Base-by-base conservation (phyloP, 2,113 vertebrate species). In the Cololabis saira region DNA sequence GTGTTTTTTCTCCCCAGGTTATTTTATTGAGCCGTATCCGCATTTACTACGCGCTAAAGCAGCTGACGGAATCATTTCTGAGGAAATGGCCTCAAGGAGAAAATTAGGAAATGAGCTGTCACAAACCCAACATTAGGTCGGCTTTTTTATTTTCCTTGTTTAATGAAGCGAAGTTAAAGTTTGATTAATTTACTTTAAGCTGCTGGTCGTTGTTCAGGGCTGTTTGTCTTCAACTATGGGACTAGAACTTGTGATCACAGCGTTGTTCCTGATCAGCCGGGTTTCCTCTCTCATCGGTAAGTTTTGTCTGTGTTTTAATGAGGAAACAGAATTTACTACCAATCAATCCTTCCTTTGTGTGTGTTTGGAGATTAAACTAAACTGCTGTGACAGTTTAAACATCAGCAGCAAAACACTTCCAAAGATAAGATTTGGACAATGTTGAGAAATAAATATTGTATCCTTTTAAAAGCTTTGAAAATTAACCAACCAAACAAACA, bases 1-100 rank as follows among this genome's bases (percentile, higher is more conserved):
- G 78, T 72, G 63, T 45, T 42, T 30, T 5, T 44, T 14, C 11
- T 44, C 24, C 24, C 5, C 12, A 61, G 21, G 63, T 64, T 1
- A 21, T 3, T 22, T 0, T 17, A 49, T 1, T 14, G 30, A 37
- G 10, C 10, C 33, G 33, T 37, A 1, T 9, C 1, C 10, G 33
- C 33, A 1, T 37, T 6, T 47, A 48, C 52, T 45, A 3, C 21
- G 2, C 2, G 9, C 13, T 1, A 12, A 5, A 19, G 2, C 13
- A 15, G 15, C 14, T 37, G 16, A 45, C 52, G 12, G 42, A 12
- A 30, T 12, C 24, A 33, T 0, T 37, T 6, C 5, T 5, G 12
- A 4, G 52, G 17, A 33, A 19, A 12, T 5, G 53, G 12, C 53
- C 12, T 55, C 13, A 14, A 19, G 4, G 52, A 33, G n/a, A 12